Conservation (phyloP, 2,113 vertebrate genomes). For the Oenanthe oenanthe region DNA sequence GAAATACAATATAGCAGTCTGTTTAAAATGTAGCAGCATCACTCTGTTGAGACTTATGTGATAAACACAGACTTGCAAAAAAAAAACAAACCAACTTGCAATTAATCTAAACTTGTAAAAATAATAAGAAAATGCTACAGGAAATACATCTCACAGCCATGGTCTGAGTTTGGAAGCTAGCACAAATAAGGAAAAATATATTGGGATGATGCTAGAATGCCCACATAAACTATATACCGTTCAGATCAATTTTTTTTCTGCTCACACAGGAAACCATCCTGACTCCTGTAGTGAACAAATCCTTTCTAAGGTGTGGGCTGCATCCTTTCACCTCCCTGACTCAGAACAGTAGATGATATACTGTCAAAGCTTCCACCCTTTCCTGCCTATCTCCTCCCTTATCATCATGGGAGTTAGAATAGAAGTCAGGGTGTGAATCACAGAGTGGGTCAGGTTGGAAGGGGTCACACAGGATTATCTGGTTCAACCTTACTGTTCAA, state of each 20-base stretch:
- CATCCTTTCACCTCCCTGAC: not conserved
- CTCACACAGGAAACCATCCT: not conserved
- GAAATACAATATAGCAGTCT: not conserved
- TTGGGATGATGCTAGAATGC: not conserved
- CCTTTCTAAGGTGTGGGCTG: not conserved
- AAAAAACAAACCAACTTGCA: not conserved
- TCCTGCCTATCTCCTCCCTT: not conserved
- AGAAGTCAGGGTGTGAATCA: not conserved
- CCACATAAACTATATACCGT: not conserved
- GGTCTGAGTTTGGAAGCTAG: not conserved
- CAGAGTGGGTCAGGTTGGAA: not conserved
- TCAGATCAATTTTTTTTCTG: not conserved
- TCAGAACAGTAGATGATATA: not conserved
- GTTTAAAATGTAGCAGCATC: not conserved
- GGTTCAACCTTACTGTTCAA: not conserved
- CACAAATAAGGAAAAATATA: not conserved
- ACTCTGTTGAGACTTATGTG: not conserved
- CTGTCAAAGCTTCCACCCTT: not conserved
- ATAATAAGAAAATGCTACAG: not conserved
- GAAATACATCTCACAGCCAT: not conserved
- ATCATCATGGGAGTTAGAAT: accelerated
- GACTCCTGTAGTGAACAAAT: not conserved
- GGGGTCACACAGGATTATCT: not conserved
- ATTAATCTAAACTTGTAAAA: not conserved
- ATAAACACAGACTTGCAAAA: not conserved